Conservation (phyloP, 30 jellyfish, hydroid and myxozoan species). For the Aurelia coerulea region DNA sequence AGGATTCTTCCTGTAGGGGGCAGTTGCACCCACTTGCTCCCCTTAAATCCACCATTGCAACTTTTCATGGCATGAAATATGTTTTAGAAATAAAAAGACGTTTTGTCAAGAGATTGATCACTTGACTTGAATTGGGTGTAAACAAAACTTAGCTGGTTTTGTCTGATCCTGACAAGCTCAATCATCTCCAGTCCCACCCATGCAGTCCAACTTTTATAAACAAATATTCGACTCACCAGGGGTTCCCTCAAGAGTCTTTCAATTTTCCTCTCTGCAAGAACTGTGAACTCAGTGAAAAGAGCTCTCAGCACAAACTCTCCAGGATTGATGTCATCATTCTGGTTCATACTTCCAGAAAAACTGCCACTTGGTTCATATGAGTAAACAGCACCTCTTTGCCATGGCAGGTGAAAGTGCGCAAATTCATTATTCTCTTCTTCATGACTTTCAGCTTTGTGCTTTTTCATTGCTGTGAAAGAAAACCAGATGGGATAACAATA, state of each 20-base stretch:
- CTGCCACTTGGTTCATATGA: constrained; percentile 25
- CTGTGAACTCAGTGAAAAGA: constrained; percentile 92
- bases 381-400: constrained; percentile 67
- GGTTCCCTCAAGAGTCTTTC: constrained; percentile 92
- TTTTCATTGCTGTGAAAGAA: constrained; percentile 11
- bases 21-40: no score
- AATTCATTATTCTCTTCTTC: constrained; percentile 43
- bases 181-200: no score
- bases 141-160: no score
- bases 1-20: no score
- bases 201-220: no score
- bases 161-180: no score
- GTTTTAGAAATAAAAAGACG: no score
- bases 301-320: constrained; percentile 97
- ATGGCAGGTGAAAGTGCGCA: constrained; percentile 57
- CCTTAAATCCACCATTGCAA: no score
- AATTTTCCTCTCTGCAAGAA: constrained; percentile 92
- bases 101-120: no score
- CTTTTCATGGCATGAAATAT: no score
- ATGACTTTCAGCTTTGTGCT: constrained; percentile 44
- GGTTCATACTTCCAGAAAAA: constrained; percentile 17
- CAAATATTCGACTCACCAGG: constrained; percentile 66
- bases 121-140: no score
- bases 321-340: constrained; percentile 83
- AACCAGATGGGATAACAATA: not conserved